phyloP scores from a whole-genome alignment of 2,113 vertebrate genomes.

The Lepisosteus osseus region DNA sequence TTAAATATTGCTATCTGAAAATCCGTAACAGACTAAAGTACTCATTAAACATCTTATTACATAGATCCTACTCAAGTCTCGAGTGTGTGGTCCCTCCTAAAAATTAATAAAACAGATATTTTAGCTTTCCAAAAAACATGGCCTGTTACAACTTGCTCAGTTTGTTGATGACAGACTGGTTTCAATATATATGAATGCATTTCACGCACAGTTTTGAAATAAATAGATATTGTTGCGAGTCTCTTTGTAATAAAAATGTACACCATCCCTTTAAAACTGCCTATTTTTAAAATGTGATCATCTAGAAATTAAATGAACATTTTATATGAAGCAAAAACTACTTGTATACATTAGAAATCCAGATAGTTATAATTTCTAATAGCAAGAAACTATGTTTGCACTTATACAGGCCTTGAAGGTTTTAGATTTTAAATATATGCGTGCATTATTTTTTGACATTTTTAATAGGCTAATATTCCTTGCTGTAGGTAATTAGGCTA shows the following conservation, averaged over 20 bases:
- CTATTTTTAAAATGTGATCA: slow-evolving; percentile 37
- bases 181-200: slow-evolving; percentile 20
- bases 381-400: slow-evolving; percentile 15
- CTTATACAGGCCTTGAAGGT: background rate
- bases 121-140: slow-evolving; percentile 3
- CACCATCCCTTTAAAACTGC: slow-evolving; percentile 23
- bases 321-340: slow-evolving; percentile 14
- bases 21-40: slow-evolving; percentile 14
- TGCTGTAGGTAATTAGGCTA: slow-evolving; percentile 6
- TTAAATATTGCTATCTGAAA: background rate
- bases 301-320: slow-evolving; percentile 28
- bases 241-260: slow-evolving; percentile 37
- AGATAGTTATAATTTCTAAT: slow-evolving; percentile 3
- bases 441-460: slow-evolving; percentile 10
- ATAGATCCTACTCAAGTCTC: background rate
- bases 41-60: slow-evolving; percentile 6
- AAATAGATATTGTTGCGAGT: slow-evolving; percentile 42
- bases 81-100: slow-evolving; percentile 9
- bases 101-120: slow-evolving; percentile 3
- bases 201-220: slow-evolving; percentile 41
- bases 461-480: slow-evolving; percentile 16
- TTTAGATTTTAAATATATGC: slow-evolving; percentile 2
- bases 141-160: slow-evolving; percentile 28
- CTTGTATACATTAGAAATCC: background rate
- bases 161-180: slow-evolving; percentile 33